Percentiles rank a stretch among this genome's conserved stretches.
Evolutionary conservation across 2,113 vertebrate species (phyloP).

Genomic region (Elephas maximus): DNA sequence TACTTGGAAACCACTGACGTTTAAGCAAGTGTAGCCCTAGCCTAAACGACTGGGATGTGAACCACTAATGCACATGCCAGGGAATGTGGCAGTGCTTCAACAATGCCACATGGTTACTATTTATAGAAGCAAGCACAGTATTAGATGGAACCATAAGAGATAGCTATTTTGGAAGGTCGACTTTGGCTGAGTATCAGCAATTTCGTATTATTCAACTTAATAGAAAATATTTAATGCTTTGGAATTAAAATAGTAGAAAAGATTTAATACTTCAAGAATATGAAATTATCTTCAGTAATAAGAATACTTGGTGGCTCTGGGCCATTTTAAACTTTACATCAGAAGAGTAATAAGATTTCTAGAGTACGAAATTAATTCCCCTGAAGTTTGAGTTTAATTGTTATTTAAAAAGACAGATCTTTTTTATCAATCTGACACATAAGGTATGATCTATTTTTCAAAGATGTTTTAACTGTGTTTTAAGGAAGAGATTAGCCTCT

Average conservation of each 20-base stretch:
- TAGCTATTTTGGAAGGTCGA: neutral
- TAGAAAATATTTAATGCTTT: slow-evolving; percentile 18
- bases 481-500: slow-evolving; percentile 2
- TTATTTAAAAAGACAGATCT: neutral
- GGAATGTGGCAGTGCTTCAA: neutral
- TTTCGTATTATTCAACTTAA: neutral
- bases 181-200: neutral
- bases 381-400: neutral
- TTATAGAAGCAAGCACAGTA: neutral
- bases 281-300: neutral
- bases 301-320: neutral
- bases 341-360: slow-evolving; percentile 6
- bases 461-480: slow-evolving; percentile 23
- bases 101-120: neutral
- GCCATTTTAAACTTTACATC: slow-evolving; percentile 11
- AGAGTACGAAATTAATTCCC: neutral
- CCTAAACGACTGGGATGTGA: neutral
- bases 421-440: neutral
- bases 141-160: neutral
- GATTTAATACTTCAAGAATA: neutral
- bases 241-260: slow-evolving; percentile 2
- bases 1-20: neutral
- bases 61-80: too few relatives aligned
- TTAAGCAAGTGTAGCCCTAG: neutral
- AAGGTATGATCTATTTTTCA: neutral